Conservation (phyloP, 1,140 invertebrate species). For the Arctopsyche grandis region DNA sequence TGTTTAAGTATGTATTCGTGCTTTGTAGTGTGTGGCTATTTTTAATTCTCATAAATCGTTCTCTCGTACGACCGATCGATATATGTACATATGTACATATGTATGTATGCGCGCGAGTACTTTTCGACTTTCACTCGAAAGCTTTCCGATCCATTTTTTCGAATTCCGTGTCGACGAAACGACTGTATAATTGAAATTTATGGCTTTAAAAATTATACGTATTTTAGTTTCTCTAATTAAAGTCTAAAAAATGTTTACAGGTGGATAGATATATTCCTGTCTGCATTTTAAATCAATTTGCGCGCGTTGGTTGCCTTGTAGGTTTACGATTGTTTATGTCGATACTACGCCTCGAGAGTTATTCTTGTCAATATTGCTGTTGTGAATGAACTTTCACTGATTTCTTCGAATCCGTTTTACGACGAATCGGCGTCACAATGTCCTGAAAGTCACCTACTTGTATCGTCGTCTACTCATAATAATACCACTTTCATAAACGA, state of each 20-base stretch:
- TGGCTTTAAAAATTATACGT: background rate
- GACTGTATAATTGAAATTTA: slow-evolving; percentile 18
- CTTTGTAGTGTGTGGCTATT: background rate
- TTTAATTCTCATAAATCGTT: slow-evolving; percentile 3
- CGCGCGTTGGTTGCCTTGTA: too few relatives aligned
- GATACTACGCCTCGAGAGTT: background rate
- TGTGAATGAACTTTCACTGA: slow-evolving; percentile 21
- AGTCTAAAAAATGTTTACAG: background rate
- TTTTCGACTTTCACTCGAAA: slow-evolving; percentile 18
- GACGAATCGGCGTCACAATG: background rate
- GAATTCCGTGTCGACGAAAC: slow-evolving; percentile 19
- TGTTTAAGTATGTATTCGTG: background rate
- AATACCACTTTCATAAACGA: background rate
- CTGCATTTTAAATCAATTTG: too few relatives aligned
- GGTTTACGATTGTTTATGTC: too few relatives aligned
- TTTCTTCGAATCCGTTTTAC: slow-evolving; percentile 7
- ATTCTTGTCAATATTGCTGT: background rate
- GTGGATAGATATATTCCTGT: too few relatives aligned
- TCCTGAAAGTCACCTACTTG: background rate
- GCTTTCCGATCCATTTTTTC: slow-evolving; percentile 24
- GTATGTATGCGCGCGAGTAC: background rate
- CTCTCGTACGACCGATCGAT: background rate
- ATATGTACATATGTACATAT: background rate
- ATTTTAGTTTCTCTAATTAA: slow-evolving; percentile 13
- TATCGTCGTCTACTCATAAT: background rate